A percentile compares a stretch with the other conserved stretches of the same genome.
Evolutionary conservation across 1,140 invertebrate genomes (phyloP).

Genomic region (Scaptodrosophila lebanonensis): DNA sequence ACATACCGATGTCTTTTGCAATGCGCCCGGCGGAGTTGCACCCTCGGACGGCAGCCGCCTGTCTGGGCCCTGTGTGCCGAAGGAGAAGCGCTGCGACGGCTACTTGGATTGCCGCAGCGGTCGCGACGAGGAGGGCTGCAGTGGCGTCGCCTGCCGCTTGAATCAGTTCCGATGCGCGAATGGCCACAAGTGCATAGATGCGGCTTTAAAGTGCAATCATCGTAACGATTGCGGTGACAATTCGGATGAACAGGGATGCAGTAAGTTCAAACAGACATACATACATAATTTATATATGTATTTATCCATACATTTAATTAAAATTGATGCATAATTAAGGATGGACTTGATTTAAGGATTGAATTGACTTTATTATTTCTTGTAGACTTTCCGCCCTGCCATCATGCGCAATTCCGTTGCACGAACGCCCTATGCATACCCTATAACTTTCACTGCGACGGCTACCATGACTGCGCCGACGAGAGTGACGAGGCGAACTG

Average conservation of each 20-base stretch:
- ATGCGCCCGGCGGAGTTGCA: slow-evolving; percentile 77
- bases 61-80: slow-evolving; percentile 88
- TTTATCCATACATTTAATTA: too few relatives aligned
- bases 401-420: slow-evolving; percentile 94
- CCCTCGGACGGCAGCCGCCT: slow-evolving; percentile 77
- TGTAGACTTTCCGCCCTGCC: slow-evolving; percentile 92
- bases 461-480: slow-evolving; percentile 90
- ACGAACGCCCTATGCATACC: slow-evolving; percentile 96
- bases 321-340: too few relatives aligned
- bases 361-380: slow-evolving; percentile 18
- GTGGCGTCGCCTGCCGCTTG: slow-evolving; percentile 85
- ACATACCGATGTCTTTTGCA: slow-evolving; percentile 89
- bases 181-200: slow-evolving; percentile 90
- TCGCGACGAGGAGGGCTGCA: slow-evolving; percentile 89
- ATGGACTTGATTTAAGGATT: too few relatives aligned
- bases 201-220: slow-evolving; percentile 90
- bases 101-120: slow-evolving; percentile 91
- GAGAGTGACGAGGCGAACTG: slow-evolving; percentile 94
- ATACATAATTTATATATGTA: too few relatives aligned
- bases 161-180: slow-evolving; percentile 94
- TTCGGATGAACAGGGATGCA: slow-evolving; percentile 91
- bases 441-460: slow-evolving; percentile 87
- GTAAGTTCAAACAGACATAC: slow-evolving; percentile 81
- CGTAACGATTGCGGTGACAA: slow-evolving; percentile 93
- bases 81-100: slow-evolving; percentile 92